phyloP scores from a whole-genome alignment of 2,888 invertebrate genomes.

The Heliconius hortense region DNA sequence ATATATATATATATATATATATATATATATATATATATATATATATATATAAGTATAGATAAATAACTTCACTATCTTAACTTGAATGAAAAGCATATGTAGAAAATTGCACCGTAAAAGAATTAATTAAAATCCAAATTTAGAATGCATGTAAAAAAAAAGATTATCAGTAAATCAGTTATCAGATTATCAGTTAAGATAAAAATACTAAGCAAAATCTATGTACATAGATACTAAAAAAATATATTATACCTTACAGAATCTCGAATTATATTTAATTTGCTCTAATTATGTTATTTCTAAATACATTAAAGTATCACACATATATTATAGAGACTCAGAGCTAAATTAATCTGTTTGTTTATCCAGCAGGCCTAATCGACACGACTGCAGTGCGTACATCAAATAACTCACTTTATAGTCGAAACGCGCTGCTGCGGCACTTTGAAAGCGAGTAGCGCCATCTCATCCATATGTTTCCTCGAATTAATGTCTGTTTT shows the following conservation, averaged over 20 bases:
- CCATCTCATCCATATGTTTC: constrained; percentile 79
- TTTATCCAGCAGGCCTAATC: constrained; percentile 66
- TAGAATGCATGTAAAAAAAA: background rate
- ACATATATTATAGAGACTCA: constrained; percentile 47
- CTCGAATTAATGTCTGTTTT: constrained; percentile 81
- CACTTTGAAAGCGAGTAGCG: constrained; percentile 77
- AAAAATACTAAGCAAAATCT: no score
- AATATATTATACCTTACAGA: background rate
- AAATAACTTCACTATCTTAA: no score
- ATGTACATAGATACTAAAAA: background rate
- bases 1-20: no score
- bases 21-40: no score
- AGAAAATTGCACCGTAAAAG: no score
- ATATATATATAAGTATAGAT: no score
- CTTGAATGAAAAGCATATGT: no score
- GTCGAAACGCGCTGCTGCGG: constrained; percentile 58
- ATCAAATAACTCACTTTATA: constrained; percentile 75
- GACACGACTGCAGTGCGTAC: constrained; percentile 67
- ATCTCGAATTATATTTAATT: background rate
- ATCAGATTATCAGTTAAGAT: no score
- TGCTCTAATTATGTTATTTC: background rate
- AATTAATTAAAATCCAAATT: background rate
- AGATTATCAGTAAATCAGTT: background rate
- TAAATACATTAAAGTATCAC: constrained; percentile 18
- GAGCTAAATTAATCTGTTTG: constrained; percentile 71